Base-by-base conservation (phyloP, 1,140 invertebrate genomes). In the Nilaparvata lugens region DNA sequence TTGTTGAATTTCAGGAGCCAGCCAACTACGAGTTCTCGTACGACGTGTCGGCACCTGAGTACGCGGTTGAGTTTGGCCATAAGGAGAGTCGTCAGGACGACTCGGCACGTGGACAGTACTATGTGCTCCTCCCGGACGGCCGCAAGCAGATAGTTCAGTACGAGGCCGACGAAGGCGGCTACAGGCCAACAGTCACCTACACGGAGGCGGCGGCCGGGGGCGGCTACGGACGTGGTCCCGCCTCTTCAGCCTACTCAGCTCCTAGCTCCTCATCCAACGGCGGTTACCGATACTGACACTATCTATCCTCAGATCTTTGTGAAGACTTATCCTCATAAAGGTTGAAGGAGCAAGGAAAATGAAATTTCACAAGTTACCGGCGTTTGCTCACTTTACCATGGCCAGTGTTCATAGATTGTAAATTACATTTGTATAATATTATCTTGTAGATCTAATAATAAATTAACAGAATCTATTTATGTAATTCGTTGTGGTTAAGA, bases 21-120 rank as follows among this genome's bases (percentile, higher is more conserved):
- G 87, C 87, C 42, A 87, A 89, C 71, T 93, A 93, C 74, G 83
- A 91, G 73, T 93, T 91, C 78, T 83, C 81, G 69, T 92, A 90
- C 73, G 83, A 89, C 75, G 88, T 92, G 59, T 85, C 87, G 67
- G 87, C 91, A 71, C 78, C 81, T 48, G 81, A 87, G 75, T 83
- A 82, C 67, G 48, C 31, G 16, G 83, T 82, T 66, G 82, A 86
- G 68, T 91, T 91, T 72, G 86, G 88, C 65, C 89, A 91, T 75
- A 83, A 81, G 67, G 90, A 93, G 76, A 83, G 81, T 68, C 80
- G 89, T 58, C 83, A 90, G 70, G 89, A 87, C 51, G 86, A 91
- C 72, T 77, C 81, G 38, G 83, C 89, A 57, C 83, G 82, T 69
- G 90, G 90, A 69, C 81, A 86, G 71, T 93, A 91, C 79, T 85